Evolutionary conservation across 2,888 invertebrate genomes (phyloP).

Genomic region (Lepidonotus clava): DNA sequence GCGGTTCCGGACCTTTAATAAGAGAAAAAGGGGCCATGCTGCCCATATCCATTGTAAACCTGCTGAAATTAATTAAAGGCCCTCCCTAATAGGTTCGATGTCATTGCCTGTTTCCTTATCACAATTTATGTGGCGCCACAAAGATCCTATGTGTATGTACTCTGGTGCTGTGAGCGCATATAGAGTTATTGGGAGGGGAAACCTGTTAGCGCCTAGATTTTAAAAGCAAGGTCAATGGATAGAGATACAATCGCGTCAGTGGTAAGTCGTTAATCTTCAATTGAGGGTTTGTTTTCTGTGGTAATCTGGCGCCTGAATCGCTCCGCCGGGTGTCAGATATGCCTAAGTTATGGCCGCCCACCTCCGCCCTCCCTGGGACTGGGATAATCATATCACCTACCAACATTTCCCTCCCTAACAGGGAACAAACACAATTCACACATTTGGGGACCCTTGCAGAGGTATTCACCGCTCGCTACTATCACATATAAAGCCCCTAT

Average conservation of each 20-base stretch:
- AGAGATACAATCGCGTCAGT: neutral
- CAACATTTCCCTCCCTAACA: neutral
- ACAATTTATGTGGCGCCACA: too few species aligned
- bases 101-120: too few species aligned
- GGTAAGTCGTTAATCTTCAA: neutral
- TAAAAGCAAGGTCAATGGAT: conserved; percentile 28
- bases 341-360: neutral
- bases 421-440: neutral
- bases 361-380: neutral
- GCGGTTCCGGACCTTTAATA: conserved; percentile 11
- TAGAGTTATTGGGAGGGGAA: too few species aligned
- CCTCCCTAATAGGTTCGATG: too few species aligned
- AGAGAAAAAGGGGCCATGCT: neutral
- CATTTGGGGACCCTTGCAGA: neutral
- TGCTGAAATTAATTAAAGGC: too few species aligned
- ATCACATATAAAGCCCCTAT: too few species aligned
- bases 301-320: neutral
- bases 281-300: neutral
- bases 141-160: too few species aligned
- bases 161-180: too few species aligned
- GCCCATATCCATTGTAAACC: neutral
- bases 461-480: neutral
- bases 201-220: too few species aligned
- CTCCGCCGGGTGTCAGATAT: neutral
- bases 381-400: neutral